Evolutionary conservation across 2,888 invertebrate species (phyloP).

Genomic region (Agrochola litura): DNA sequence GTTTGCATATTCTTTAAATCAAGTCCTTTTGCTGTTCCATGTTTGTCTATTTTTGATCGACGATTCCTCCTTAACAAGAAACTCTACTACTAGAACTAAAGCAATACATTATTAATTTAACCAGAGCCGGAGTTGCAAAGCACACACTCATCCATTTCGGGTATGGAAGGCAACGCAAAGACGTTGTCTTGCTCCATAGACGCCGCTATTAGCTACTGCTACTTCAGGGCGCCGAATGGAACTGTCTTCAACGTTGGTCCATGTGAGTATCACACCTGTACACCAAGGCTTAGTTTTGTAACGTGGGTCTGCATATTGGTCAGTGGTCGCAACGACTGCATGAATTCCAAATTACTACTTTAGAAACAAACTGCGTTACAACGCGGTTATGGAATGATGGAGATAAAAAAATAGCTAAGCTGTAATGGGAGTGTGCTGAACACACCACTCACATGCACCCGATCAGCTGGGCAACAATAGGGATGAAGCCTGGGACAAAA

Average conservation of each 20-base stretch:
- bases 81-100: not conserved
- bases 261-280: slow-evolving; percentile 70
- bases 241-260: slow-evolving; percentile 78
- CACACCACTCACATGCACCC: not conserved
- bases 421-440: not conserved
- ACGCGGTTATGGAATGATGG: not conserved
- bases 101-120: slow-evolving; percentile 12
- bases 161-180: slow-evolving; percentile 69
- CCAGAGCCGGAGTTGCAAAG: slow-evolving; percentile 75
- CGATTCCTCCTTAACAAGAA: no score
- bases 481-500: no score
- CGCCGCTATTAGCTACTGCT: slow-evolving; percentile 81
- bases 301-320: not conserved
- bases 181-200: slow-evolving; percentile 79
- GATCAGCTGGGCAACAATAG: not conserved
- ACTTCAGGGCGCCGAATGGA: slow-evolving; percentile 82
- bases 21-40: not conserved
- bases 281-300: not conserved
- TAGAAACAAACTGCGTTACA: not conserved
- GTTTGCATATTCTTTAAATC: not conserved
- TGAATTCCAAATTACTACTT: no score
- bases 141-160: no score
- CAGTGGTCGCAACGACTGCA: not conserved
- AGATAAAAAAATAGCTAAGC: not conserved
- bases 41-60: not conserved